A percentile compares a stretch with the other conserved stretches of the same genome.
phyloP scores from a whole-genome alignment of 2,888 invertebrate species.

The Podabrus alpinus region DNA sequence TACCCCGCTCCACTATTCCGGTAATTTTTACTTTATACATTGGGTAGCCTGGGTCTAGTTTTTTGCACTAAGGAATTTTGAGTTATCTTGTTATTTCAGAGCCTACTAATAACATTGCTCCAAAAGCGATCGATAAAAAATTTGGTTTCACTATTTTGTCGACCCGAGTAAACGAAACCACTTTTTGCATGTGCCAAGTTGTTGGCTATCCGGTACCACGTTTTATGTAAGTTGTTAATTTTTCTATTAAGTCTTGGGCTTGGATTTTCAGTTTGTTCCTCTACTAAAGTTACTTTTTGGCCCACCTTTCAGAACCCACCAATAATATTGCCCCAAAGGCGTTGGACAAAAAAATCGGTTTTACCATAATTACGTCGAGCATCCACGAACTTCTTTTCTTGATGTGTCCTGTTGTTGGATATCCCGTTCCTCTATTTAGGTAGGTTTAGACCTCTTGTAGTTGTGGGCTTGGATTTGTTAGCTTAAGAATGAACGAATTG shows the following conservation, averaged over 20 bases:
- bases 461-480: neutral
- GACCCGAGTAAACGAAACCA: conserved; percentile 56
- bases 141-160: conserved; percentile 63
- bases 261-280: conserved; percentile 11
- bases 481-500: neutral
- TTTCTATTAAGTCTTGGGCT: conserved; percentile 9
- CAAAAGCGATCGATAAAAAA: conserved; percentile 61
- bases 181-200: conserved; percentile 70
- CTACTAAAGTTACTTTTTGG: neutral
- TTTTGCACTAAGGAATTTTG: neutral
- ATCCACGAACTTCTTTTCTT: conserved; percentile 59
- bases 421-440: conserved; percentile 74
- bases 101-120: conserved; percentile 70
- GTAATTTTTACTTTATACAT: conserved; percentile 50
- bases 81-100: conserved; percentile 57
- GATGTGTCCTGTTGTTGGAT: conserved; percentile 72
- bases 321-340: conserved; percentile 66
- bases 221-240: conserved; percentile 64
- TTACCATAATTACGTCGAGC: conserved; percentile 44
- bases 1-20: conserved; percentile 69
- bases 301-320: conserved; percentile 65
- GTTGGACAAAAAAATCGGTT: conserved; percentile 55
- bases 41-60: neutral
- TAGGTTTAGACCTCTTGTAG: conserved; percentile 55
- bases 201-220: conserved; percentile 71